Base-by-base conservation (phyloP, 92 coral and sea anemone species). In the Epizoanthus fatuus region DNA sequence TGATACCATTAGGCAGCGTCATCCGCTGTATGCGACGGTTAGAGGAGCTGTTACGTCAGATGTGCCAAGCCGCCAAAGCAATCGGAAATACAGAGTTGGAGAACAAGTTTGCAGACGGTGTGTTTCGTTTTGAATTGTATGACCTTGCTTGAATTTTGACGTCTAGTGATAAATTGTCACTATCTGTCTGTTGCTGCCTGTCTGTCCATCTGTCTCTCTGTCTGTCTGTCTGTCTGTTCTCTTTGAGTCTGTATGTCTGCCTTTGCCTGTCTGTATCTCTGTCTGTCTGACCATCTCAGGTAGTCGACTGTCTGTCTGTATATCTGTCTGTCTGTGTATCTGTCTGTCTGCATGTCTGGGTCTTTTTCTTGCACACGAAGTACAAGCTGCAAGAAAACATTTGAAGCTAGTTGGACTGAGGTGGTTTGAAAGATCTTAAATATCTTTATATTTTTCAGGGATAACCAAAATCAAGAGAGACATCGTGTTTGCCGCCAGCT, bases 1-100 rank as follows among this genome's bases (percentile, higher is more conserved):
- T 12, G 3, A 49, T 7, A 2, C 53, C 53, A 10, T 49, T 12
- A 93, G 98, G 99, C 2, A 97, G 98, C 72, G 59, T 97, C 2
- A 97, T 95, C 74, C 85, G 99, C 15, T 95, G 98, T 59, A 95
- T 97, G 99, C 94, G 98, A 25, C 93, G 99, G 32, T 83, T 95
- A 45, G 98, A 97, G 83, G 99, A 97, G 77, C 89, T 97, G 22
- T 79, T 97, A 8, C 87, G 99, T 39, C 99, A 97, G 80, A 97
- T 97, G 99, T 97, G 99, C 56, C 98, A 95, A 80, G 99, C 99
- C 2, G 91, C 99, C 51, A 97, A 97, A 86, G 99, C 98, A 39
- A 97, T 95, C 32, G 98, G 98, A 47, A 97, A 97, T 81, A 97
- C 99, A 15, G 99, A 97, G 70, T 88, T 97, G 63, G 99, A 97